A percentile compares a stretch with the other conserved stretches of the same genome.
phyloP scores from a whole-genome alignment of 2,113 vertebrate species.

The Dissostichus mawsoni region DNA sequence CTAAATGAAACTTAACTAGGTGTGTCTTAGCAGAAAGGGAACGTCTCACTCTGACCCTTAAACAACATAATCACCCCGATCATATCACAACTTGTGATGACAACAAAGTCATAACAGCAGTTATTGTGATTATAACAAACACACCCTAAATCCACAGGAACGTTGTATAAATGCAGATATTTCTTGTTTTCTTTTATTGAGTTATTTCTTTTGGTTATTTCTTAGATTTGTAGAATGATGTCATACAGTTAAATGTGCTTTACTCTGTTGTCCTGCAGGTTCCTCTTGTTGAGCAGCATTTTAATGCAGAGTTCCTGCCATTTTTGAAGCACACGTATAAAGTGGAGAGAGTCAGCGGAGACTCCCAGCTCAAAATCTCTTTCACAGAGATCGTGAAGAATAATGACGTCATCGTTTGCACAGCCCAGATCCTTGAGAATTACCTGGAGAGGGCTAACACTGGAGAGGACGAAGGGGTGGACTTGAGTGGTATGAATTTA shows the following conservation, averaged over 20 bases:
- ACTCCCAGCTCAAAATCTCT: constrained; percentile 93
- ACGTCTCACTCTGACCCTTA: not conserved
- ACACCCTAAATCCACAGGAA: constrained; percentile 12
- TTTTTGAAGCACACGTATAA: constrained; percentile 87
- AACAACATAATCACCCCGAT: constrained; percentile 1
- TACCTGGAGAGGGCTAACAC: constrained; percentile 83
- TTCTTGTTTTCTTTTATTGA: not conserved
- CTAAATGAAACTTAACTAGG: not conserved
- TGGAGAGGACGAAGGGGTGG: constrained; percentile 88
- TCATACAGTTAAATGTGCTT: not conserved
- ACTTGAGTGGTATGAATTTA: constrained; percentile 86
- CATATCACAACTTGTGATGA: not conserved
- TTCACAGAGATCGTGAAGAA: constrained; percentile 90
- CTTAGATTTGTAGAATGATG: constrained; percentile 41
- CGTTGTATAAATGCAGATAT: not conserved
- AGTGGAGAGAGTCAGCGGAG: constrained; percentile 91
- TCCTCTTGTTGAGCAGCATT: constrained; percentile 95
- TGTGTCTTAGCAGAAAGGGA: not conserved
- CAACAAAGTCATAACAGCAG: too few species aligned
- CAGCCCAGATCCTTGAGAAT: constrained; percentile 98
- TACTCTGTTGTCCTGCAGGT: constrained; percentile 80
- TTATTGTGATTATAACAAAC: not conserved
- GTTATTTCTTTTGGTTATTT: constrained; percentile 24
- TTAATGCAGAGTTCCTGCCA: constrained; percentile 87
- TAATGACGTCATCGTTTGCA: constrained; percentile 93